Evolutionary conservation across 1,140 invertebrate species (phyloP), one percentile per base, ranked within the genome.

Genomic region (Phortica variegata): DNA sequence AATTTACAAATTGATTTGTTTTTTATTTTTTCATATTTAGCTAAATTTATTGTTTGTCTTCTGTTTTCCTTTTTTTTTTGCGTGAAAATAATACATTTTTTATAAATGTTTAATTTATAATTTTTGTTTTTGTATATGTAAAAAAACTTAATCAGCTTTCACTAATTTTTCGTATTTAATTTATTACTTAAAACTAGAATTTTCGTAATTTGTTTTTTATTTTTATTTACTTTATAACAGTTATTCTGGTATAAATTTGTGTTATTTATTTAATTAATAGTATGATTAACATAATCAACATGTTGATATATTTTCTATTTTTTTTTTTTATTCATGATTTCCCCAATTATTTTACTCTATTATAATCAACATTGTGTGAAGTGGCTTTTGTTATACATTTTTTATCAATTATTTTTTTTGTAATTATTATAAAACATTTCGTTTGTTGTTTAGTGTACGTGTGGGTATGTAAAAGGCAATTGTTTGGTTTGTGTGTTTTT

Each of bases 381-480:
- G 47, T 31, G 4, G 36, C 15, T 10, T 33, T 36, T 37, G 17
- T 38, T 43, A 40, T 26, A 6, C 10, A 6, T 26, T 26, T 26
- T 26, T 26, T 26, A 26, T 26, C 10, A 26, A 26, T 26, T 26
- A 26, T 39, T 53, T 56, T 13, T 32, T 42, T 50, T 50, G 13
- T 26, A 26, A n/a, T n/a, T n/a, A n/a, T n/a, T n/a, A n/a, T n/a
- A n/a, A n/a, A n/a, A n/a, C n/a, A 10, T 50, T 51, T 48, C 31
- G 21, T 47, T 47, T 26, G 38, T 31, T 41, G 12, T 8, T 49
- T 51, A 66, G 63, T 66, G 60, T 68, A 63, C 54, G 65, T 61
- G 65, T 70, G 66, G 62, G 61, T 62, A 60, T 70, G 59, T 70
- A 54, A 70, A 70, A 69, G 65, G 65, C 65, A 70, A 66, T 70